Conservation (phyloP, 2,888 invertebrate species). For the Lasioglossum lativentre region DNA sequence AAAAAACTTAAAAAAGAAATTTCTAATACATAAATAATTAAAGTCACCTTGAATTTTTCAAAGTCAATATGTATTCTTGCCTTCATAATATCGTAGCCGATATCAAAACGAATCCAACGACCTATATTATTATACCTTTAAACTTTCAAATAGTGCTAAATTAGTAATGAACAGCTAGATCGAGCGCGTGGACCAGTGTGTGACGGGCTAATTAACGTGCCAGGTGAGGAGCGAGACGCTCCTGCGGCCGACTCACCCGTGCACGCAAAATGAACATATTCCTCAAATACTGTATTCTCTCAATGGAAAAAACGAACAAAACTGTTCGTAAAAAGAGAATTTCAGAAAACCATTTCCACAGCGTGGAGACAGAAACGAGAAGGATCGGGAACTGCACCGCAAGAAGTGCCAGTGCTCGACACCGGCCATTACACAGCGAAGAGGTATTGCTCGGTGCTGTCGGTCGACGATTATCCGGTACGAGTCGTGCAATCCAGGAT, state of each 20-base stretch:
- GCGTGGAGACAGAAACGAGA: neutral
- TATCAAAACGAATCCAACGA: no score
- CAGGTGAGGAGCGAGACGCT: neutral
- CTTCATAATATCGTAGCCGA: no score
- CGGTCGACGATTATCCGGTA: slow-evolving; percentile 18
- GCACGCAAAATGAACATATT: neutral
- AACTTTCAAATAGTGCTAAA: no score
- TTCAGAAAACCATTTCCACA: neutral
- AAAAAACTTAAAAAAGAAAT: no score
- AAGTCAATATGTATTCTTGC: no score
- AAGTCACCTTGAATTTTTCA: no score
- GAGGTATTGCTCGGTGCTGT: neutral
- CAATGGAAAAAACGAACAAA: neutral
- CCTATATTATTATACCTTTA: no score
- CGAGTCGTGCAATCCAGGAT: neutral
- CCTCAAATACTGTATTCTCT: neutral
- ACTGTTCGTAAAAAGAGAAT: neutral
- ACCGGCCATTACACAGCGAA: neutral
- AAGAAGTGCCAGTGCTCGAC: neutral
- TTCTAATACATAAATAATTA: no score
- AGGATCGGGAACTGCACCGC: neutral
- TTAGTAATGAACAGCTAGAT: no score
- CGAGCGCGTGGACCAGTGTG: no score
- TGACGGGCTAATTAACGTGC: slow-evolving; percentile 13
- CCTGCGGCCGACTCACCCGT: neutral